Evolutionary conservation across 2,888 invertebrate species (phyloP).

Genomic region (Torymus texanus): DNA sequence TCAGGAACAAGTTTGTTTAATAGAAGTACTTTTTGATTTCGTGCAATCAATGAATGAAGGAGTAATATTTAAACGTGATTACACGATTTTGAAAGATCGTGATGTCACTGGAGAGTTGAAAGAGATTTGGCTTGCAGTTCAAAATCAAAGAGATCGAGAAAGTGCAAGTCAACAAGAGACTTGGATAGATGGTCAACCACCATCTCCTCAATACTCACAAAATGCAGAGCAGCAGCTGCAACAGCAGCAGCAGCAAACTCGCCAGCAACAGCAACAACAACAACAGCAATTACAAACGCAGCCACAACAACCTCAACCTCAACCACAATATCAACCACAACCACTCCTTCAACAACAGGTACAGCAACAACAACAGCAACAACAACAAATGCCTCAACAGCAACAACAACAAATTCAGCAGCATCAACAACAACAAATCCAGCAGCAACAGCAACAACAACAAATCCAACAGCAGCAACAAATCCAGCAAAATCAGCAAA

Average conservation of each 20-base stretch:
- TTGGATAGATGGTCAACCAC: conserved; percentile 70
- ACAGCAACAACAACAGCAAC: conserved; percentile 51
- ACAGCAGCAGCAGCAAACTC: conserved; percentile 61
- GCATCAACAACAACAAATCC: conserved; percentile 49
- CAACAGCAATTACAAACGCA: conserved; percentile 38
- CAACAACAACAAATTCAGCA: conserved; percentile 56
- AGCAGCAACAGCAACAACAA: conserved; percentile 50
- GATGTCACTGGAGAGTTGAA: conserved; percentile 85
- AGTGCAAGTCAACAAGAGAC: conserved; percentile 73
- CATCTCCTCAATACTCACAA: conserved; percentile 65
- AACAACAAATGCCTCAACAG: conserved; percentile 38
- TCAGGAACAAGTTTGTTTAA: conserved; percentile 81
- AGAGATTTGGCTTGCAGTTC: conserved; percentile 85
- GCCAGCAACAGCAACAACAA: conserved; percentile 56
- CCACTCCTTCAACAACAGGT: conserved; percentile 55
- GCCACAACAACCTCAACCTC: conserved; percentile 48
- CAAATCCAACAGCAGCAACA: conserved; percentile 51
- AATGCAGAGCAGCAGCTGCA: conserved; percentile 57
- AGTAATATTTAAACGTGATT: conserved; percentile 78
- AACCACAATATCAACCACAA: conserved; percentile 53
- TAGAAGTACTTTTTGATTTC: conserved; percentile 83
- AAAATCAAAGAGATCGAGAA: conserved; percentile 78
- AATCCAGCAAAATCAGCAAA: conserved; percentile 53
- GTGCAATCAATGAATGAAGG: conserved; percentile 85
- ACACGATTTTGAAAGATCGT: conserved; percentile 80